phyloP scores from a whole-genome alignment of 2,113 vertebrate species.

The Charina bottae region DNA sequence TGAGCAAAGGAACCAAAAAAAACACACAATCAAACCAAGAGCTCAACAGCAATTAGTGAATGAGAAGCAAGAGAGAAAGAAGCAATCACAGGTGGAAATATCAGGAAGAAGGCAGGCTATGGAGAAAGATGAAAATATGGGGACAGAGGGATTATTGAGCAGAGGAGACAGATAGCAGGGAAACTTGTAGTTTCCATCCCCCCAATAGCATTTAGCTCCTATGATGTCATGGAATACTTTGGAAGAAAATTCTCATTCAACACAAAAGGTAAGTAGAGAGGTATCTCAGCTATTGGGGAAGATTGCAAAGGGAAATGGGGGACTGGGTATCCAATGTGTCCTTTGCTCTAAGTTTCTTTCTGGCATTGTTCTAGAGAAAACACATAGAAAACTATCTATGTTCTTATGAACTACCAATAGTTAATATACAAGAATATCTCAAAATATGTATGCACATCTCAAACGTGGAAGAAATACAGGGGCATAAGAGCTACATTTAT shows the following conservation, averaged over 20 bases:
- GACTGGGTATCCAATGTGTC: not conserved
- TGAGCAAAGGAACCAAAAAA: conserved; percentile 32
- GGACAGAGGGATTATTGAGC: not conserved
- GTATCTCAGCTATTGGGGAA: not conserved
- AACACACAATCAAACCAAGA: not conserved
- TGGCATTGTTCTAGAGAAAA: not conserved
- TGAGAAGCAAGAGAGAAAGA: not conserved
- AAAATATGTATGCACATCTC: not conserved
- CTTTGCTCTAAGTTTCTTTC: not conserved
- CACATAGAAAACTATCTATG: not conserved
- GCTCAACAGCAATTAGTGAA: not conserved
- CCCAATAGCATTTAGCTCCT: not conserved
- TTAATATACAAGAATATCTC: not conserved
- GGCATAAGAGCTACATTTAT: not conserved
- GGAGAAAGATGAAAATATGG: too few relatives aligned
- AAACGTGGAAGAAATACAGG: not conserved
- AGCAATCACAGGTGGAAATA: not conserved
- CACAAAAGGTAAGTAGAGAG: too few relatives aligned
- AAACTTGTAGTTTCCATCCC: not conserved
- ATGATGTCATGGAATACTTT: not conserved
- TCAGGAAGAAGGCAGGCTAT: not conserved
- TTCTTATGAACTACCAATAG: not conserved
- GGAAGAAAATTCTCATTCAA: not conserved
- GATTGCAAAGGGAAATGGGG: not conserved
- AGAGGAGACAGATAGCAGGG: too few relatives aligned